A percentile compares a stretch with the other conserved stretches of the same genome.
These are phyloP conservation scores for Chrysaora quinquecirrha DNA, from an alignment of 30 jellyfish, hydroid and myxozoan species.

Conservation along the genomic window DNA sequence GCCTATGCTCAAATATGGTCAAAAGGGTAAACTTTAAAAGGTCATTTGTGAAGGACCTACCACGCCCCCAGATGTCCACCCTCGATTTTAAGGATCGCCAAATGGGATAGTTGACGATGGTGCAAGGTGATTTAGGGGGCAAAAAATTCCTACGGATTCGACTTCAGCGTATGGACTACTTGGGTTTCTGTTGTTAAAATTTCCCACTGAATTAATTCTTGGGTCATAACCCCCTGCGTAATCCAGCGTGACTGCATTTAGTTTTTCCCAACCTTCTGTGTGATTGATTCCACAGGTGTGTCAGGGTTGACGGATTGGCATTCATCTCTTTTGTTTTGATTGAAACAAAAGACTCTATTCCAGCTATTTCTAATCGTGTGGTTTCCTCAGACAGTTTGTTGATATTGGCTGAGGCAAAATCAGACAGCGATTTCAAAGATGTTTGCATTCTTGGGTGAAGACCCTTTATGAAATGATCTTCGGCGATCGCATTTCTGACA, in stretches of 20 bases:
- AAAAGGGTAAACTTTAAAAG: too few species aligned
- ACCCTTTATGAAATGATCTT: background rate
- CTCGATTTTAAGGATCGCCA: too few species aligned
- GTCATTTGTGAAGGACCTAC: too few species aligned
- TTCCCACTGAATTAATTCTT: background rate
- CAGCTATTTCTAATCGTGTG: background rate
- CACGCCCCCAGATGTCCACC: too few species aligned
- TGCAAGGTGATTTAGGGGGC: too few species aligned
- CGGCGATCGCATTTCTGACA: background rate
- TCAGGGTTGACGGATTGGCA: background rate
- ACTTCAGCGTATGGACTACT: too few species aligned
- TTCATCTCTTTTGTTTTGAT: background rate
- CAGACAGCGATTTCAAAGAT: background rate
- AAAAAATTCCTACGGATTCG: too few species aligned
- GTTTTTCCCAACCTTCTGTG: background rate
- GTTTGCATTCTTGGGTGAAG: conserved; percentile 1
- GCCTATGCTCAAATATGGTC: too few species aligned
- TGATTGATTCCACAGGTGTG: background rate
- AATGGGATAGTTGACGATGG: too few species aligned
- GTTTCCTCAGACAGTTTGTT: background rate
- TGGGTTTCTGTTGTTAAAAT: background rate
- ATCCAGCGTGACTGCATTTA: background rate
- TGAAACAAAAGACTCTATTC: background rate
- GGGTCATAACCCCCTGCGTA: conserved; percentile 3
- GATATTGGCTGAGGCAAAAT: background rate